Evolutionary conservation across 2,113 vertebrate genomes (phyloP), one percentile per base, ranked within the genome.

Genomic region (Muscicapa adusta): DNA sequence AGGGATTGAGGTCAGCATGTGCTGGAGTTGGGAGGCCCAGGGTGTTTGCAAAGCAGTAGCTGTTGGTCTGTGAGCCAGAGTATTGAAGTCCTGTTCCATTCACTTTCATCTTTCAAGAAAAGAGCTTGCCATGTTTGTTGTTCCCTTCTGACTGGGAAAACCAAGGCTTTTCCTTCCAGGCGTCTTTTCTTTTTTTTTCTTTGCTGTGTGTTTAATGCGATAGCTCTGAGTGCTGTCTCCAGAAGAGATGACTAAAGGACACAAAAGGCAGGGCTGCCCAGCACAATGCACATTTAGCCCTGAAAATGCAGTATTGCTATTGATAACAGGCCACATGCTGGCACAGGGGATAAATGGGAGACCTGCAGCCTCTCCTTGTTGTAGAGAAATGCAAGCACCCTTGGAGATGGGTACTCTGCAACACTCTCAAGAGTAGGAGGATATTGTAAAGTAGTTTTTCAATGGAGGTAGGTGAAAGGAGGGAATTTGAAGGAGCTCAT

Each of bases 11-110:
- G 40, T 67, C n/a, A 33, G 33, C 17, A 4, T 4, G 5, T 12
- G 17, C 3, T 6, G 1, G 53, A 61, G 33, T 0, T 75, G 34
- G 9, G n/a, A 20, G 2, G 1, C 6, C 26, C 43, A 58, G 31
- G 8, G 18, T 43, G 3, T 10, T 16, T 25, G 53, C 22, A 58
- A 25, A 74, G 50, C 51, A 28, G 20, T 6, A 34, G 26, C 42
- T 68, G 75, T 58, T 42, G 40, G 8, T 45, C 51, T 34, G 23
- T 38, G 19, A 77, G 20, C 29, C 47, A 24, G 29, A 47, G 4
- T 18, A 18, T 0, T 28, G 31, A 48, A 48, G 31, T 29, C 31
- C 24, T 48, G 22, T 60, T 89, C n/a, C n/a, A 45, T 48, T 78
- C 53, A 18, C 36, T 85, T 85, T 31, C 5, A 28, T 80, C 76